phyloP scores from a whole-genome alignment of 2,113 vertebrate genomes.

The Cottus gobio region DNA sequence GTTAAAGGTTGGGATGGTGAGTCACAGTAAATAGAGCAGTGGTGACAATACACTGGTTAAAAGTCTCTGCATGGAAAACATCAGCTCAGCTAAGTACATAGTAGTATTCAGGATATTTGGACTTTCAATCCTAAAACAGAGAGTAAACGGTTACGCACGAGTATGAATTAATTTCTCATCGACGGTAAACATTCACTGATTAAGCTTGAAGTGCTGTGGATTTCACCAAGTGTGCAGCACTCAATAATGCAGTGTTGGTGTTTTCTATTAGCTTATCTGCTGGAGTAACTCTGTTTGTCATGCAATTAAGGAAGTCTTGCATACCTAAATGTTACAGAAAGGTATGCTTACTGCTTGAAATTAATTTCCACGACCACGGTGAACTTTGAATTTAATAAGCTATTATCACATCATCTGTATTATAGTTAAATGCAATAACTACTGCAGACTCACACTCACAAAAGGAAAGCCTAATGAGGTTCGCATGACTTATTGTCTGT shows the following conservation, averaged over 20 bases:
- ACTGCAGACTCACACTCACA: slow-evolving; percentile 61
- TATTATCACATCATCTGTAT: slow-evolving; percentile 77
- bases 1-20: neutral
- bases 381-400: slow-evolving; percentile 79
- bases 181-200: neutral
- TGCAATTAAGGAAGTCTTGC: slow-evolving; percentile 61
- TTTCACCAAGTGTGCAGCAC: neutral
- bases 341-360: slow-evolving; percentile 63
- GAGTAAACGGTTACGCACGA: neutral
- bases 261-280: slow-evolving; percentile 36
- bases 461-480: slow-evolving; percentile 77
- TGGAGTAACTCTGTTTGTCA: slow-evolving; percentile 54
- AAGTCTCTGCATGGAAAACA: neutral
- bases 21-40: neutral
- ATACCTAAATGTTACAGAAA: slow-evolving; percentile 67
- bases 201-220: neutral
- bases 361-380: slow-evolving; percentile 68
- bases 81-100: neutral
- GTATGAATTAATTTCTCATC: slow-evolving; percentile 28
- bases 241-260: slow-evolving; percentile 1
- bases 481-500: slow-evolving; percentile 79
- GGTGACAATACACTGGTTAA: neutral
- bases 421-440: slow-evolving; percentile 77
- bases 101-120: neutral
- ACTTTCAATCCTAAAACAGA: slow-evolving; percentile 12